Conservation (phyloP, 1,140 invertebrate species). For the Monochamus saltuarius region DNA sequence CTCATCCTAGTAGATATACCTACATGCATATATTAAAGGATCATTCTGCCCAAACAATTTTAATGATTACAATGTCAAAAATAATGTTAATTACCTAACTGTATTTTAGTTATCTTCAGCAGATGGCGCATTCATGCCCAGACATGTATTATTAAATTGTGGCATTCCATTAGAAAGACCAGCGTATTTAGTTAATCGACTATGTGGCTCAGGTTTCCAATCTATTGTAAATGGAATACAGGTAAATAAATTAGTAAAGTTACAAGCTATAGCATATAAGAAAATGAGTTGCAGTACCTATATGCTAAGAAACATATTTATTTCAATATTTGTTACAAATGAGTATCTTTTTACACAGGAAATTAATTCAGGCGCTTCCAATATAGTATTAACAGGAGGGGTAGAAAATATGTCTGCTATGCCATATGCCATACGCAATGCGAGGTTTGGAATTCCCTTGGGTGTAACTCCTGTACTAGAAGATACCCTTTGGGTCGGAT, state of each 20-base stretch:
- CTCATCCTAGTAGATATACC: too few relatives aligned
- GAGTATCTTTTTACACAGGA: constrained; percentile 60
- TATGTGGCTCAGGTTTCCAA: constrained; percentile 97
- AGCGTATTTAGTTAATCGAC: constrained; percentile 80
- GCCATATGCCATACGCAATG: constrained; percentile 85
- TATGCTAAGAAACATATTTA: too few relatives aligned
- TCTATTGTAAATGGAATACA: constrained; percentile 88
- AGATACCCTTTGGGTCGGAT: constrained; percentile 89
- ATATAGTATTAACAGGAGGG: constrained; percentile 89
- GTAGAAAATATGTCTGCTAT: constrained; percentile 94
- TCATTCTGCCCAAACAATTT: too few relatives aligned
- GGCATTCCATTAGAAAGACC: constrained; percentile 83
- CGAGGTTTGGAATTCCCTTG: constrained; percentile 88
- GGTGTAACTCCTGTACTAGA: constrained; percentile 82
- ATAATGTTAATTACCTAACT: not conserved
- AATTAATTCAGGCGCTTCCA: constrained; percentile 81
- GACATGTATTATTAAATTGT: constrained; percentile 81
- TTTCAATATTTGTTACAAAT: too few relatives aligned
- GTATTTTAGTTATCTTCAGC: constrained; percentile 65
- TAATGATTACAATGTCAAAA: too few relatives aligned
- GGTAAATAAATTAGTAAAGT: too few relatives aligned
- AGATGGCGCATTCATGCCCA: constrained; percentile 85
- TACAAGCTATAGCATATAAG: too few relatives aligned
- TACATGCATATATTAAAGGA: too few relatives aligned
- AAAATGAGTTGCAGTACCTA: too few relatives aligned